phyloP scores from a whole-genome alignment of 2,888 invertebrate genomes.

The Pachymerium ferrugineum region DNA sequence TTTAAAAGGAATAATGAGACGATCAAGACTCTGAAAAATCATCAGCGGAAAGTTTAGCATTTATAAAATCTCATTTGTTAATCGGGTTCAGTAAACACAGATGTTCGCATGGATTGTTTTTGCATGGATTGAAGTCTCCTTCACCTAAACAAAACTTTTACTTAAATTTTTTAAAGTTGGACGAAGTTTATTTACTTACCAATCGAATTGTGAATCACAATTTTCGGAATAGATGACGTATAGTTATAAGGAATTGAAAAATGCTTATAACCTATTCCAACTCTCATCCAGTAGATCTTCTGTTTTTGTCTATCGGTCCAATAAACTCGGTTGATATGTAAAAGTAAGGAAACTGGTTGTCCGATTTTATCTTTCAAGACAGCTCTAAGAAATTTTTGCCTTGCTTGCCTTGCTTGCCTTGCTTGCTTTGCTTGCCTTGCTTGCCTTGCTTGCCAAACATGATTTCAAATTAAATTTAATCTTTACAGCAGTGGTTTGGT shows the following conservation, averaged over 20 bases:
- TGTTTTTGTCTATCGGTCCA: constrained; percentile 37
- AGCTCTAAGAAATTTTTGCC: neutral
- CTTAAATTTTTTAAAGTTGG: neutral
- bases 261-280: neutral
- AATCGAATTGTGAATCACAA: neutral
- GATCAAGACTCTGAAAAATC: too few relatives aligned
- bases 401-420: too few relatives aligned
- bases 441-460: too few relatives aligned
- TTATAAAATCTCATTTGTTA: too few relatives aligned
- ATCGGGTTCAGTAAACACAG: neutral
- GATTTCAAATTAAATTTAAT: too few relatives aligned
- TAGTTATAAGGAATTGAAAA: neutral
- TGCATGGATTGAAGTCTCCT: constrained; percentile 4
- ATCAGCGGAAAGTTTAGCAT: too few relatives aligned
- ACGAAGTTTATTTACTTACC: neutral
- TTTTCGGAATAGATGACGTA: neutral
- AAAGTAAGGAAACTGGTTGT: constrained; percentile 37
- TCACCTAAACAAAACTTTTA: neutral
- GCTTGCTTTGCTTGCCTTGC: too few relatives aligned
- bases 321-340: constrained; percentile 35
- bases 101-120: constrained; percentile 31
- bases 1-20: too few relatives aligned
- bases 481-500: too few relatives aligned
- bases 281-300: constrained; percentile 6
- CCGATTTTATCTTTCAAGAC: constrained; percentile 29